Conservation (phyloP, 2,888 invertebrate genomes). For the Nebria salina region DNA sequence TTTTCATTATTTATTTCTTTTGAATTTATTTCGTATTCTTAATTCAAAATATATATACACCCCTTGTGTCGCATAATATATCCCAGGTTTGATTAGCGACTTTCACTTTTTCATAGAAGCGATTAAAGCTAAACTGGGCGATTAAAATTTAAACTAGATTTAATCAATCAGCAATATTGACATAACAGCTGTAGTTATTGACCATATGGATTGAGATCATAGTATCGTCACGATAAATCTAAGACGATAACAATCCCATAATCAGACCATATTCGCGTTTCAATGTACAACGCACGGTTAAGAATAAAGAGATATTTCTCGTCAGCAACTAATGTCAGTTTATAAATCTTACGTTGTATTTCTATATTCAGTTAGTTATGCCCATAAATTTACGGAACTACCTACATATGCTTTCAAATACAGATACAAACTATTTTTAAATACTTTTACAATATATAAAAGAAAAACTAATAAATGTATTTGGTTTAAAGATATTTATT, state of each 20-base stretch:
- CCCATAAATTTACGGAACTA: background rate
- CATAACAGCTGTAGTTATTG: background rate
- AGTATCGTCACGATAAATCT: too few relatives aligned
- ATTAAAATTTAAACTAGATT: conserved; percentile 7
- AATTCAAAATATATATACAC: too few relatives aligned
- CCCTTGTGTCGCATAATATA: too few relatives aligned
- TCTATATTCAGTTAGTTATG: background rate
- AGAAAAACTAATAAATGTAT: background rate
- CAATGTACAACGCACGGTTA: background rate
- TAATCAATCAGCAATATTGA: background rate
- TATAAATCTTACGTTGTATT: background rate
- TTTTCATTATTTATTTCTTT: too few relatives aligned
- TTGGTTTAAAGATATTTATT: background rate
- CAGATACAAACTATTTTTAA: background rate
- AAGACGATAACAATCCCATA: conserved; percentile 1
- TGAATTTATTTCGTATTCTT: too few relatives aligned
- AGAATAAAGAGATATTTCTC: background rate
- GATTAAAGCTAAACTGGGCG: too few relatives aligned
- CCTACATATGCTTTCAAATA: background rate
- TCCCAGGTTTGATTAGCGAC: too few relatives aligned
- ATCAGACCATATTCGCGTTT: background rate
- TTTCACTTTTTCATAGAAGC: too few relatives aligned
- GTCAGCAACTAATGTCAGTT: background rate
- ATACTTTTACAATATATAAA: background rate
- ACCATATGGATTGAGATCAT: conserved; percentile 39